A percentile compares a stretch with the other conserved stretches of the same genome.
phyloP scores from a whole-genome alignment of 2,113 vertebrate genomes.

The Brachypteracias leptosomus region DNA sequence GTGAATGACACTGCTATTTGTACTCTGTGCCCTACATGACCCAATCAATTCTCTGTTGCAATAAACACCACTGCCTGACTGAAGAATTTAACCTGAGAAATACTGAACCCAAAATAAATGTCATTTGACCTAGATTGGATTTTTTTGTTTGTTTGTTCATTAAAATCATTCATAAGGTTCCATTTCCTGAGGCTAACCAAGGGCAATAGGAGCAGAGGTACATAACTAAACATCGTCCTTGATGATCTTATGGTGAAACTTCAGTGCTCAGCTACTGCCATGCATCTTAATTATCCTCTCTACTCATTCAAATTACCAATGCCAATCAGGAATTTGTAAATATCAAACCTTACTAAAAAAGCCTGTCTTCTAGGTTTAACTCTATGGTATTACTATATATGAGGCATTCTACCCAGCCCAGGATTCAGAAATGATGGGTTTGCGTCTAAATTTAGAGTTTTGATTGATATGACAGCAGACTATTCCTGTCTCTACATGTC shows the following conservation, averaged over 20 bases:
- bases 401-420: background rate
- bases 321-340: background rate
- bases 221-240: background rate
- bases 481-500: background rate
- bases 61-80: constrained; percentile 63
- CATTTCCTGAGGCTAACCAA: constrained; percentile 45
- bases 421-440: background rate
- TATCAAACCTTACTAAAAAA: background rate
- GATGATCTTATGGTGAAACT: background rate
- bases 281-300: background rate
- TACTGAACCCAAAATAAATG: constrained; percentile 65
- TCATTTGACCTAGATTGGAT: constrained; percentile 69
- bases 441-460: background rate
- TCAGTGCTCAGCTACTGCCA: background rate
- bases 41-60: constrained; percentile 65
- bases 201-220: background rate
- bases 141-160: constrained; percentile 61
- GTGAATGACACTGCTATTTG: constrained; percentile 75
- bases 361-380: background rate
- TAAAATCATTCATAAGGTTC: constrained; percentile 61
- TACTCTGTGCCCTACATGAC: constrained; percentile 69
- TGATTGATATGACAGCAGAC: background rate
- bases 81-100: constrained; percentile 69
- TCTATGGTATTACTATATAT: background rate
- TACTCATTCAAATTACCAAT: background rate